Conservation (phyloP, 2,797 vertebrate species). For the Lindbergichthys nudifrons region DNA sequence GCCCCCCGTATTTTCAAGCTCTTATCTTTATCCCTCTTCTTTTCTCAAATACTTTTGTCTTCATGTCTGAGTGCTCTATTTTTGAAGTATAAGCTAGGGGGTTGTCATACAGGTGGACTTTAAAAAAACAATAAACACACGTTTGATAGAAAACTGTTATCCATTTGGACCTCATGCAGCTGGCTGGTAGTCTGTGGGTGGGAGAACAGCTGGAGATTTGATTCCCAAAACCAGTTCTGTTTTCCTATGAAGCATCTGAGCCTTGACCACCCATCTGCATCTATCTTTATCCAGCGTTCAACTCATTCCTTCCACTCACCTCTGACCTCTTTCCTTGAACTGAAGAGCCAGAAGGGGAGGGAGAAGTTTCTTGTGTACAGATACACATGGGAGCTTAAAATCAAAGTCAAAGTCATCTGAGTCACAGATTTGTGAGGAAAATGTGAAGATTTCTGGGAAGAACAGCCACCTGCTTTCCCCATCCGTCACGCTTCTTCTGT, state of each 20-base stretch:
- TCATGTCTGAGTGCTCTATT: slow-evolving; percentile 24
- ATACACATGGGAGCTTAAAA: slow-evolving; percentile 7
- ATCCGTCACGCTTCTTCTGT: not conserved
- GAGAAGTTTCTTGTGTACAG: slow-evolving; percentile 11
- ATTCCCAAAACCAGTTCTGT: slow-evolving; percentile 26
- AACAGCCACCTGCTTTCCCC: not conserved
- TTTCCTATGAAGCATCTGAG: slow-evolving; percentile 9
- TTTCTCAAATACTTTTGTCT: slow-evolving; percentile 11
- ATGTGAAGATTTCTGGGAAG: slow-evolving; percentile 28
- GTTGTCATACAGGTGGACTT: slow-evolving; percentile 21
- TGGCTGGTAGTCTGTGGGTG: slow-evolving; percentile 21
- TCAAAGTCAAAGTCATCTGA: slow-evolving; percentile 7
- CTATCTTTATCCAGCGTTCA: slow-evolving; percentile 39
- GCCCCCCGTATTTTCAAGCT: not conserved
- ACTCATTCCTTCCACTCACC: slow-evolving; percentile 48
- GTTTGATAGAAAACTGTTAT: slow-evolving; percentile 3
- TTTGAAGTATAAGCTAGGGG: slow-evolving; percentile 19
- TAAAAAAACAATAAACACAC: not conserved
- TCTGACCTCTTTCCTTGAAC: slow-evolving; percentile 34
- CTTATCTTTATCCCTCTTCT: not conserved
- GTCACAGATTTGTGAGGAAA: slow-evolving; percentile 17
- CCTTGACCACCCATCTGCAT: slow-evolving; percentile 39
- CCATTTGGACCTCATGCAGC: slow-evolving; percentile 17
- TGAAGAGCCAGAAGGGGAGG: slow-evolving; percentile 1
- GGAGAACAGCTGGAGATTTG: slow-evolving; percentile 26